Base-by-base conservation (phyloP, 2,113 vertebrate species). In the Rallus limicola region DNA sequence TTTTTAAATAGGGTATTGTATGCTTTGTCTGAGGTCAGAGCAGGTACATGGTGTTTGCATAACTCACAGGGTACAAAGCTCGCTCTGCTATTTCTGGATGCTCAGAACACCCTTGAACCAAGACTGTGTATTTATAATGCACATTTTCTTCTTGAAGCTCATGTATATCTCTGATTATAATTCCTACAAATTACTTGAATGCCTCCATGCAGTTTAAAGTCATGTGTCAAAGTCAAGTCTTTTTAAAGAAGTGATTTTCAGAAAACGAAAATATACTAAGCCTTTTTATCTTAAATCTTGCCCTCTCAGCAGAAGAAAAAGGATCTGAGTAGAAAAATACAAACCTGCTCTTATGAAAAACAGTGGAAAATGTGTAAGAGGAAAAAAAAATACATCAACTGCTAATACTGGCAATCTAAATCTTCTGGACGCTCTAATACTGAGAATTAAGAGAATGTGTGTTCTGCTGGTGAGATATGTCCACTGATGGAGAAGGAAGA, bases 1-100 rank as follows among this genome's bases (percentile, higher is more conserved):
- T 88, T 97, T 95, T 94, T 10, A 69, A 95, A 80, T 70, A 88
- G 75, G n/a, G 31, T 52, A 82, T 93, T 85, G 80, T 91, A 31
- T 76, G 52, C 56, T 78, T 56, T 81, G 82, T 82, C 76, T 48
- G 74, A 93, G 77, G 84, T 94, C 91, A 93, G 59, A 86, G 71
- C 80, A 91, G 87, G 85, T 93, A 90, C 72, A 25, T 38, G 48
- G n/a, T 91, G 60, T 93, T 96, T 93, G 90, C 92, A 81, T 94
- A 95, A 94, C 62, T 88, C 88, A 84, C 42, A 88, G 63, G 17
- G 60, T 70, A 85, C 64, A 90, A 79, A 86, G 67, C 46, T 59
- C 55, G 81, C 74, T 92, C 68, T 93, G 82, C 93, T 97, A 70
- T 90, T 93, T 88, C 92, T 94, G 93, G 44, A 72, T 85, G 70